These are phyloP conservation scores for Xestia sexstrigata DNA, from an alignment of 2,888 invertebrate genomes.

Conservation along the genomic window DNA sequence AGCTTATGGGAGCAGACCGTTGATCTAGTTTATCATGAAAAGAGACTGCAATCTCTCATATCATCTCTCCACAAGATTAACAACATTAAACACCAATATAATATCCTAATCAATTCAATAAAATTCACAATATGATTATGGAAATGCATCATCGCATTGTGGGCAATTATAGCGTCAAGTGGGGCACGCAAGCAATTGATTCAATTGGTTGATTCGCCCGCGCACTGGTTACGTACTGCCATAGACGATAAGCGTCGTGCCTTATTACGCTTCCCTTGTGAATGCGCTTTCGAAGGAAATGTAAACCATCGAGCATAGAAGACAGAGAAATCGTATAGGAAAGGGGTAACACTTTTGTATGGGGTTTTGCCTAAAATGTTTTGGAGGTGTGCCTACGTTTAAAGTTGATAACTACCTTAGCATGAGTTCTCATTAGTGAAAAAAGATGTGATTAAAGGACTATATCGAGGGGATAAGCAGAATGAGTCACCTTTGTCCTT, in stretches of 20 bases:
- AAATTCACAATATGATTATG: slow-evolving; percentile 41
- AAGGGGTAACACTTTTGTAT: not conserved
- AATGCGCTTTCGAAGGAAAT: slow-evolving; percentile 50
- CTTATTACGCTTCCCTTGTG: slow-evolving; percentile 37
- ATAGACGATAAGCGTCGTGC: slow-evolving; percentile 50
- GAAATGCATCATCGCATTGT: slow-evolving; percentile 43
- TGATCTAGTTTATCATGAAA: not conserved
- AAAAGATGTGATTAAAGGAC: not conserved
- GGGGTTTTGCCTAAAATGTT: not conserved
- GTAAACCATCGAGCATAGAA: slow-evolving; percentile 2
- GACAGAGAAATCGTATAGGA: not conserved
- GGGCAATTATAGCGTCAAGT: slow-evolving; percentile 54
- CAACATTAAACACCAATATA: not conserved
- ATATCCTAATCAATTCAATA: slow-evolving; percentile 34
- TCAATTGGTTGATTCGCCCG: slow-evolving; percentile 55
- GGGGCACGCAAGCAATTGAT: slow-evolving; percentile 50
- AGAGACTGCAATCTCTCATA: not conserved
- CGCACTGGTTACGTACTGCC: slow-evolving; percentile 44
- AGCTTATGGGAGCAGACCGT: not conserved
- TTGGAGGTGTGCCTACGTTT: not conserved
- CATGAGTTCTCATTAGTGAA: too few relatives aligned
- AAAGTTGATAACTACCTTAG: not conserved
- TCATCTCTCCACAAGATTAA: not conserved
- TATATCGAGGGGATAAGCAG: not conserved
- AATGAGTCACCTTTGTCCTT: not conserved